These are phyloP conservation scores for Camponotus fellah DNA, from an alignment of 2,888 invertebrate species.

Conservation along the genomic window DNA sequence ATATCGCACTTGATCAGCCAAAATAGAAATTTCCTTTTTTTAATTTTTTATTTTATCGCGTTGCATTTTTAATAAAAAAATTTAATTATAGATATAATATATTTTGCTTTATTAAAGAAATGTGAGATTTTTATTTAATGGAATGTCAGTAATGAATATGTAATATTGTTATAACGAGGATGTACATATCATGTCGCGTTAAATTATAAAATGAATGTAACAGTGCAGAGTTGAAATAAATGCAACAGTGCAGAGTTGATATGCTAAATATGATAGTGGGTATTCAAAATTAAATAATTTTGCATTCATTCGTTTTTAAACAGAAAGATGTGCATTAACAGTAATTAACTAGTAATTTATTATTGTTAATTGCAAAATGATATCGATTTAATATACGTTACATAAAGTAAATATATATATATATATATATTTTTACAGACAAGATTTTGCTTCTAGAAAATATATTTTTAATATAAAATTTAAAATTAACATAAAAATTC, in stretches of 20 bases:
- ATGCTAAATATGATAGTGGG: background rate
- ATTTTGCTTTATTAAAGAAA: background rate
- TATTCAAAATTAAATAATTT: background rate
- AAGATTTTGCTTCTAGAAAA: conserved; percentile 3
- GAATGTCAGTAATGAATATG: background rate
- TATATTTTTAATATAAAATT: background rate
- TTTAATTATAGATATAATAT: background rate
- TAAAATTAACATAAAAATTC: conserved; percentile 1
- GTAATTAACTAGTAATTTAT: background rate
- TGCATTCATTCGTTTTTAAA: background rate
- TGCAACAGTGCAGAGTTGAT: background rate
- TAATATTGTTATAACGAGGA: background rate
- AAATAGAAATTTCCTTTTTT: background rate
- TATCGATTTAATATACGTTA: background rate
- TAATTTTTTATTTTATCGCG: background rate
- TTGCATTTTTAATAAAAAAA: background rate
- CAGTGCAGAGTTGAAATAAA: background rate
- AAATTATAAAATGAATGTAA: background rate
- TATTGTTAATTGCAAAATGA: background rate
- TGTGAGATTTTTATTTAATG: background rate
- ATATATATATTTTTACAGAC: background rate
- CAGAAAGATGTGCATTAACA: background rate
- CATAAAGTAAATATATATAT: background rate
- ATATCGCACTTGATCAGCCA: background rate
- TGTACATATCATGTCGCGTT: background rate